These are phyloP conservation scores for Phaonia tiefii DNA, from an alignment of 2,888 invertebrate species.

Conservation along the genomic window DNA sequence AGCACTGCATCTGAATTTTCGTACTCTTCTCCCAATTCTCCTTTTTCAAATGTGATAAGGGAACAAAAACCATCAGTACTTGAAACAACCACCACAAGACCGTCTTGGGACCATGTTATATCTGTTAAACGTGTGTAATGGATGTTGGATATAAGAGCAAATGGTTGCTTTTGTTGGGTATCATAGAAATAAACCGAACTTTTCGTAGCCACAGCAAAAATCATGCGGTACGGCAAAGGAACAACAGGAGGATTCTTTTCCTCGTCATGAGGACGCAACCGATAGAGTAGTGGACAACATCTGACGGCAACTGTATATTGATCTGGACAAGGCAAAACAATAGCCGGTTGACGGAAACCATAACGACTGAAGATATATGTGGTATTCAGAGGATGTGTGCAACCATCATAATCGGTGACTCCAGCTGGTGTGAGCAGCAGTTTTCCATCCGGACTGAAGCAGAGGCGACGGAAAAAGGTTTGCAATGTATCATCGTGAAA, in stretches of 20 bases:
- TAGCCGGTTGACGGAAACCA: conserved; percentile 86
- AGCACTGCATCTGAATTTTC: conserved; percentile 76
- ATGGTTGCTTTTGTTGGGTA: conserved; percentile 90
- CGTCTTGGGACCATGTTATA: conserved; percentile 93
- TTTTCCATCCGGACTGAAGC: conserved; percentile 95
- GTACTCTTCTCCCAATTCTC: conserved; percentile 86
- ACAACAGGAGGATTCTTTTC: conserved; percentile 83
- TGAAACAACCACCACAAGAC: conserved; percentile 87
- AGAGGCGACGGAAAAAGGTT: conserved; percentile 94
- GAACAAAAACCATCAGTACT: conserved; percentile 96
- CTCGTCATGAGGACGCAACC: conserved; percentile 80
- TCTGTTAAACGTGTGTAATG: conserved; percentile 95
- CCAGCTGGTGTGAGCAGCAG: conserved; percentile 96
- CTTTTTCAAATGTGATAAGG: conserved; percentile 87
- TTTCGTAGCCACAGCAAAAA: conserved; percentile 95
- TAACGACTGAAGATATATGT: conserved; percentile 84
- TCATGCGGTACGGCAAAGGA: conserved; percentile 87
- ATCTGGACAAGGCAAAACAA: conserved; percentile 88
- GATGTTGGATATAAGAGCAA: conserved; percentile 90
- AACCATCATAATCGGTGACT: conserved; percentile 87
- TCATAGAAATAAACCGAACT: conserved; percentile 93
- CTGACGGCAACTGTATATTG: conserved; percentile 91
- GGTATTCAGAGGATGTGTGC: conserved; percentile 83
- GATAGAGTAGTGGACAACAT: conserved; percentile 89
- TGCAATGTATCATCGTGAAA: conserved; percentile 96